These are phyloP conservation scores for Gyrodactylus salaris DNA, from an alignment of 1,140 invertebrate genomes.

Conservation along the genomic window DNA sequence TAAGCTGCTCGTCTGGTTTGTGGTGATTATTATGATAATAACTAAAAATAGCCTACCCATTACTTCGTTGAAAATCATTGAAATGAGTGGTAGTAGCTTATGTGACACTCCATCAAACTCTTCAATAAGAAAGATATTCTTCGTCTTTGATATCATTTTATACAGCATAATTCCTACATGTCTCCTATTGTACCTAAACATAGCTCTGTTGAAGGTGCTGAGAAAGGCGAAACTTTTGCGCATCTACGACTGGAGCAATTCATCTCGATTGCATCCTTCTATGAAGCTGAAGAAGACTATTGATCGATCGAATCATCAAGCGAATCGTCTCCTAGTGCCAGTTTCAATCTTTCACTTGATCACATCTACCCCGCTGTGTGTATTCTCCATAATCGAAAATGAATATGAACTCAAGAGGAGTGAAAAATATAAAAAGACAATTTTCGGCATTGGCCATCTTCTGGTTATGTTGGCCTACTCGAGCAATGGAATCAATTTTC, in stretches of 20 bases:
- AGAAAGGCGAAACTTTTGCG: neutral
- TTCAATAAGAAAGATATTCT: neutral
- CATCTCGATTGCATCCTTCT: neutral
- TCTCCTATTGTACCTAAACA: neutral
- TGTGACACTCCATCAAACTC: neutral
- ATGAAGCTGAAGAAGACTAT: neutral
- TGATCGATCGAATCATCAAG: neutral
- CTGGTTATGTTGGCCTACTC: neutral
- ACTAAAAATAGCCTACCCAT: neutral
- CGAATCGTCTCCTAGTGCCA: neutral
- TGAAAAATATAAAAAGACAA: neutral
- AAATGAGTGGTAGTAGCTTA: neutral
- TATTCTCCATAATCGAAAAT: neutral
- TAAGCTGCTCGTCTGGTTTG: neutral
- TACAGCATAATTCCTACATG: slow-evolving; percentile 1
- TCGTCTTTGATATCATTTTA: slow-evolving; percentile 1
- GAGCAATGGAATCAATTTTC: slow-evolving; percentile 2
- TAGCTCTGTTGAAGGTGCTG: neutral
- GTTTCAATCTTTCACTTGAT: neutral
- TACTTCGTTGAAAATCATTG: neutral
- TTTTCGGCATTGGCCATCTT: neutral
- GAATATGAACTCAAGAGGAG: neutral
- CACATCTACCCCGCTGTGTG: slow-evolving; percentile 1
- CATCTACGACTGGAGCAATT: neutral
- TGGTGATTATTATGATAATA: neutral